phyloP scores from a whole-genome alignment of 2,888 invertebrate species.

The Diadegma fenestrale region DNA sequence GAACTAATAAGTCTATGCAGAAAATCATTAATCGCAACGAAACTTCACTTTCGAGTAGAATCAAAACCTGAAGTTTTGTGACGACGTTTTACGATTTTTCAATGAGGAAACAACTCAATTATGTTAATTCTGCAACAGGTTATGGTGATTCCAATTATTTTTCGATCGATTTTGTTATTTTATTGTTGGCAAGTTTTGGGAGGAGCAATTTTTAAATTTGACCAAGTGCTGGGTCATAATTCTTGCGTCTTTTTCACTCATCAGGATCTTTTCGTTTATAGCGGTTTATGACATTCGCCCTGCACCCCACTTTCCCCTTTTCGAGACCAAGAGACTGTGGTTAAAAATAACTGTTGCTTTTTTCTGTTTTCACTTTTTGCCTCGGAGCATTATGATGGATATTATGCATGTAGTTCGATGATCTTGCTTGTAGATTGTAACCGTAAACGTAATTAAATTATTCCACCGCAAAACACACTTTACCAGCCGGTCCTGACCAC shows the following conservation, averaged over 20 bases:
- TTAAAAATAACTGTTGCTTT: constrained; percentile 7
- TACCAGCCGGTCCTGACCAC: constrained; percentile 26
- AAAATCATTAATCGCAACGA: neutral
- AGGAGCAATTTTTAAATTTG: neutral
- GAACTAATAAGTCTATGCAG: neutral
- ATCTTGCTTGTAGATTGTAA: constrained; percentile 2
- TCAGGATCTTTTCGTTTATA: neutral
- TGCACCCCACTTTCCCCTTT: constrained; percentile 9
- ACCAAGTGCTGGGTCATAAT: neutral
- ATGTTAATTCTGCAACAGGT: neutral
- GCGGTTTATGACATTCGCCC: neutral
- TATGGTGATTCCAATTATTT: neutral
- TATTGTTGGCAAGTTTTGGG: neutral
- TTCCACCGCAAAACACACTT: constrained; percentile 45
- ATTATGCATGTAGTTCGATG: constrained; percentile 6
- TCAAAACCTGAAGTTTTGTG: neutral
- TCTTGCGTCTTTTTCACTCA: neutral
- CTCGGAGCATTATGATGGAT: neutral
- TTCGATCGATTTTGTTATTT: neutral
- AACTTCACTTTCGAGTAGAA: neutral
- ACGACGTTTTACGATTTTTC: neutral
- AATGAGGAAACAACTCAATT: neutral
- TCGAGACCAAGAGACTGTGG: neutral
- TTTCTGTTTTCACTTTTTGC: constrained; percentile 25
- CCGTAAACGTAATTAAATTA: constrained; percentile 63